These are phyloP conservation scores for Drosophila eohydei DNA, from an alignment of 2,888 invertebrate genomes.

Conservation along the genomic window DNA sequence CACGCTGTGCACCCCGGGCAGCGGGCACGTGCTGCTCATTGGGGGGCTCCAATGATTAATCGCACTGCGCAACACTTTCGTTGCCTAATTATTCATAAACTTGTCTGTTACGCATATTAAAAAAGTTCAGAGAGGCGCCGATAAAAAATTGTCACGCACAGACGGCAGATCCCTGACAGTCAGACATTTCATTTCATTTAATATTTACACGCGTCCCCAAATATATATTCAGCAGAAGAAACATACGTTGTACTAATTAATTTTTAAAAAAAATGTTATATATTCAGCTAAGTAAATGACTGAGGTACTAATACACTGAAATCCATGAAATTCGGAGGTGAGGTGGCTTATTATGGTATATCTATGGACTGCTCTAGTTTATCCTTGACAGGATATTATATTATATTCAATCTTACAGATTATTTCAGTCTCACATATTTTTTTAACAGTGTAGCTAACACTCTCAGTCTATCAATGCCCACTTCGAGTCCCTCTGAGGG, in stretches of 20 bases:
- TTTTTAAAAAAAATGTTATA: constrained; percentile 44
- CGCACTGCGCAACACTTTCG: constrained; percentile 47
- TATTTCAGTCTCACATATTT: neutral
- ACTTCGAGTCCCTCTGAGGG: neutral
- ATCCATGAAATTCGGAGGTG: neutral
- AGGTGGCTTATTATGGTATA: neutral
- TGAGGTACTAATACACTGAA: constrained; percentile 8
- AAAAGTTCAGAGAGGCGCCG: constrained; percentile 49
- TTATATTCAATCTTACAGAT: too few relatives aligned
- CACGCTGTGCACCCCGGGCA: constrained; percentile 8
- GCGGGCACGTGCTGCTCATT: constrained; percentile 48
- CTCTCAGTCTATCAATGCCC: neutral
- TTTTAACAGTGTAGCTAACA: constrained; percentile 17
- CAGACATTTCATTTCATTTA: constrained; percentile 56
- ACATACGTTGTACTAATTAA: constrained; percentile 56
- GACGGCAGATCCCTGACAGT: constrained; percentile 44
- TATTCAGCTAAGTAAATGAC: neutral
- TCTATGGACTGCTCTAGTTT: neutral
- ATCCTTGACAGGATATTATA: too few relatives aligned
- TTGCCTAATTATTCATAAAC: constrained; percentile 76
- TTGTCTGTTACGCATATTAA: constrained; percentile 69
- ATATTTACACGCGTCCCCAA: constrained; percentile 6
- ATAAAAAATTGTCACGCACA: constrained; percentile 58
- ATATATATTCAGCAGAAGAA: neutral
- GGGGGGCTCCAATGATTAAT: constrained; percentile 59